Evolutionary conservation across 2,888 invertebrate genomes (phyloP), one percentile per base, ranked within the genome.

Genomic region (Globia sparganii): DNA sequence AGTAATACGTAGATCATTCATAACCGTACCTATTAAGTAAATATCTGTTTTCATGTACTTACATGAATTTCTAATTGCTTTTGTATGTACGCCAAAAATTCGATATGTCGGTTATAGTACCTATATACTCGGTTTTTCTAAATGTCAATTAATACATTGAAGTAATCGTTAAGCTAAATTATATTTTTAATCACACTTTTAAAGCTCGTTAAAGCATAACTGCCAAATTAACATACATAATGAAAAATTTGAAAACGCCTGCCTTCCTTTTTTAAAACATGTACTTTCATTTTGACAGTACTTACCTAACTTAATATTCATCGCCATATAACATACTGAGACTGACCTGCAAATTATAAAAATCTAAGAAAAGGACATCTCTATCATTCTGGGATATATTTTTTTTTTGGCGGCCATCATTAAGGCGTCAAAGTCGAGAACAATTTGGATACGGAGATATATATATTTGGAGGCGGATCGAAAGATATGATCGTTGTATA

Each of bases 111-210:
- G n/a, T n/a, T n/a, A n/a, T n/a, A n/a, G n/a, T n/a, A n/a, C n/a
- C n/a, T n/a, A n/a, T n/a, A n/a, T n/a, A 62, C 43, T 70, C 53
- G n/a, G 34, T 80, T 84, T 79, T 76, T 83, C n/a, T 65, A 74
- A 77, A 80, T 78, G 82, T 88, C 87, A 88, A 87, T 87, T 85
- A 83, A 62, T 53, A 31, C 46, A 78, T 79, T 80, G 53, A 75
- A 81, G 21, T 72, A 74, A 74, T 71, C 46, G 28, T 31, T 76
- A 78, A 40, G 53, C 56, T 58, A 58, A 65, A 75, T 56, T 72
- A 67, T 73, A 62, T 72, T 68, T 74, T 43, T 59, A 43, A 58
- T 15, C 3, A 59, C 28, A 43, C 25, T 68, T 31, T 49, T n/a
- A n/a, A n/a, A n/a, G n/a, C n/a, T n/a, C n/a, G n/a, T n/a, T n/a